Base-by-base conservation (phyloP, 2,888 invertebrate species). In the Stegophylla sp. region DNA sequence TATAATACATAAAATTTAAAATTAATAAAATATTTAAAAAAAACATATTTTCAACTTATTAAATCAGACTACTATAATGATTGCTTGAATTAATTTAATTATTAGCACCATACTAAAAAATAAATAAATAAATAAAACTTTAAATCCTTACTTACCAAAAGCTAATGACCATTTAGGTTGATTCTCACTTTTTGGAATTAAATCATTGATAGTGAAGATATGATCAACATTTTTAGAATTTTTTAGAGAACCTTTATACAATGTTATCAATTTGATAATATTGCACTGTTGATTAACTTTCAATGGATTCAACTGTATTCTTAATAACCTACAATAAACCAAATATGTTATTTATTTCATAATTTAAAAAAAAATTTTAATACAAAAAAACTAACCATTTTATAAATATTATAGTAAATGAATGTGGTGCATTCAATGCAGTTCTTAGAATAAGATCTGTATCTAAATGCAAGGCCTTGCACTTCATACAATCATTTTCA, bases 391-490 rank as follows among this genome's bases (percentile, higher is more conserved):
- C 71, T 34, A 1, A 79, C 79, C 79, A 79, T 71, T 71, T 79
- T 71, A 79, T 71, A 79, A 79, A 79, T 61, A 71, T 20, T 41
- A 7, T 3, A 10, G 79, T 79, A 13, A 23, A 51, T 23, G n/a
- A 7, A 69, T 79, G 79, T 3, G 79, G 59, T 28, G 69, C 28
- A 41, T 79, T 61, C 23, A 79, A 48, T 41, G 79, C 51, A 17
- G 48, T 48, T 63, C 69, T 79, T 48, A 79, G 51, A 59, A 79
- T 41, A 63, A 79, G 28, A 71, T 28, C 71, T 56, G 69, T n/a
- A 51, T 79, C 71, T 17, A 69, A 59, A 56, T 66, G 20, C 0
- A 67, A 23, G 10, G 43, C 26, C 56, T 76, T 76, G 45, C 20
- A 48, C 17, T 59, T 69, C 45, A 79, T 17, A 34, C 48, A 79